These are phyloP conservation scores for Hirundo rustica DNA, from an alignment of 2,797 vertebrate genomes.

Conservation along the genomic window DNA sequence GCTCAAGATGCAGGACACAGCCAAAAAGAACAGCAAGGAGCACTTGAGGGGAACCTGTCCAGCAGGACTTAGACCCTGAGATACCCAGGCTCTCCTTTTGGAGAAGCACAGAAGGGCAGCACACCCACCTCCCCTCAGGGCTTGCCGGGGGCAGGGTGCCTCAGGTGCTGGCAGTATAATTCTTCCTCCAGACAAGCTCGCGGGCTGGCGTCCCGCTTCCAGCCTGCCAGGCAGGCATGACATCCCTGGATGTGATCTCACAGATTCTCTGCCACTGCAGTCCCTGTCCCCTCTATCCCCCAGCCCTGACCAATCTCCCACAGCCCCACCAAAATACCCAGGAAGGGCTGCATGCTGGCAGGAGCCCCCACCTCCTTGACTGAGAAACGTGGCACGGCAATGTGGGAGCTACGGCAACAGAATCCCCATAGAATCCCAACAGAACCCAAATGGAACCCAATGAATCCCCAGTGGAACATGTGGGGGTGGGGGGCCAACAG, in stretches of 20 bases:
- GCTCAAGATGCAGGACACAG: not conserved
- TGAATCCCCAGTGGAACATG: fast-evolving
- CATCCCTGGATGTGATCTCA: not conserved
- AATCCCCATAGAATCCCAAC: not conserved
- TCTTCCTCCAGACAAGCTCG: fast-evolving
- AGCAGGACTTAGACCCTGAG: not conserved
- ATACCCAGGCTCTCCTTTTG: not conserved
- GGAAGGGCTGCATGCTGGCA: not conserved
- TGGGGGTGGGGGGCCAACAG: not conserved
- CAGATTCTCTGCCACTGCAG: not conserved
- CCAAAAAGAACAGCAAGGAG: not conserved
- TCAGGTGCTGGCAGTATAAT: not conserved
- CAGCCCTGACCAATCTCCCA: fast-evolving
- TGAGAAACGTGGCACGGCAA: fast-evolving
- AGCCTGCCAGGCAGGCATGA: fast-evolving
- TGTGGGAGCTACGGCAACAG: not conserved
- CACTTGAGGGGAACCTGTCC: not conserved
- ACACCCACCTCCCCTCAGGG: not conserved
- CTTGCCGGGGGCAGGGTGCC: not conserved
- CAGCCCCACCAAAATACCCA: not conserved
- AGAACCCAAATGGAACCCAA: not conserved
- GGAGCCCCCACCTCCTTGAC: not conserved
- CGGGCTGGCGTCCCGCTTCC: fast-evolving
- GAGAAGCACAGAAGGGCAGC: not conserved
- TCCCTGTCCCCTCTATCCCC: not conserved